Percentiles rank a stretch among this genome's conserved stretches.
These are phyloP conservation scores for Nephrotoma appendiculata DNA, from an alignment of 2,888 invertebrate genomes.

Conservation along the genomic window DNA sequence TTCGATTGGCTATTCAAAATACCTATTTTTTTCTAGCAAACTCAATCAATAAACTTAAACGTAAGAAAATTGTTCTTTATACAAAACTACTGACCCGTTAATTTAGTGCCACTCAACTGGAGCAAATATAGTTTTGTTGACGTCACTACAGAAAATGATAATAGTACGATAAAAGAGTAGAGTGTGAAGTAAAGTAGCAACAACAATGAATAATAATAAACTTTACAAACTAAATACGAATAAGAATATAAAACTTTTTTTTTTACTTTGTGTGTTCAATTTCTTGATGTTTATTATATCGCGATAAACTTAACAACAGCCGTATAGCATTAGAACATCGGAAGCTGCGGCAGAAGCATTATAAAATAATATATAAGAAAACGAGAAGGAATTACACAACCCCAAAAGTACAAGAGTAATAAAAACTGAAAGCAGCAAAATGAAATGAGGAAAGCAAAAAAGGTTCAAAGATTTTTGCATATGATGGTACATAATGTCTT, in stretches of 20 bases:
- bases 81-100: not conserved
- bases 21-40: too few relatives aligned
- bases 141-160: not conserved
- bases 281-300: not conserved
- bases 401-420: not conserved
- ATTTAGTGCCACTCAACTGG: not conserved
- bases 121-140: not conserved
- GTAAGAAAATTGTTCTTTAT: not conserved
- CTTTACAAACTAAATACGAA: not conserved
- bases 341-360: not conserved
- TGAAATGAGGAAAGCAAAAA: not conserved
- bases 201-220: not conserved
- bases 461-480: not conserved
- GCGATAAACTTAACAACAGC: not conserved
- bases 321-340: not conserved
- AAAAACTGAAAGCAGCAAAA: not conserved
- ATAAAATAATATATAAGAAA: not conserved
- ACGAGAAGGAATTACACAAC: not conserved
- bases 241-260: not conserved
- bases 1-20: too few relatives aligned
- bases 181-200: not conserved
- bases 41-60: too few relatives aligned
- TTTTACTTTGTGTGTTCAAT: not conserved
- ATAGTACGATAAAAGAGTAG: not conserved
- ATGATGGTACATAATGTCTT: not conserved